Evolutionary conservation across 2,113 vertebrate species (phyloP), one percentile per base, ranked within the genome.

Genomic region (Tetraodon nigroviridis): DNA sequence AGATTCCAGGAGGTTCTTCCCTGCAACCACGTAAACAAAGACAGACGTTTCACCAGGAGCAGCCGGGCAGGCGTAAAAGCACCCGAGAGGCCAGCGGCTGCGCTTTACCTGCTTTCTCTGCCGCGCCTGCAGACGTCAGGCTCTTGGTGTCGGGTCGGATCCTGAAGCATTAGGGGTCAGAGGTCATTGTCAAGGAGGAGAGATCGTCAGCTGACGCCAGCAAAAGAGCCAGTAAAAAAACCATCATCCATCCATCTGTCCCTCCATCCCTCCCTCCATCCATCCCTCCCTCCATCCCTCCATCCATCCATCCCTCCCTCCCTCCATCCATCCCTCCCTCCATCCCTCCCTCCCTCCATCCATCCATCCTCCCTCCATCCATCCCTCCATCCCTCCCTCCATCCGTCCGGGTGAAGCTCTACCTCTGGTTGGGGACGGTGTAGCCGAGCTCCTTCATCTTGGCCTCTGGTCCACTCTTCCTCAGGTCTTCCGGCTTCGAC

Each of bases 371-470:
- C 24, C 24, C 5, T 27, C 32, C 11, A 37, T 37, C 24, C 24
- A 27, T 27, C 24, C 3, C 24, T 5, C n/a, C 27, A 29, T 29
- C 27, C 27, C 4, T 29, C 27, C 29, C 5, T 49, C 8, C 47
- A 45, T 16, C 42, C 42, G 17, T 45, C 18, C 18, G 17, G 40
- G 51, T 27, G 17, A 6, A 8, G 7, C 42, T 16, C 11, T 20
- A 97, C 93, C 93, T 95, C 75, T 94, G 93, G 73, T 95, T 91
- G 0, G 95, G 94, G 74, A 94, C 37, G 41, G 95, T 92, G 88
- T 94, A 95, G 75, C 93, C 92, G 0, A 93, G 95, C 57, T 93
- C 91, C 3, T 94, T 91, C 0, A 54, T 27, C 29, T 67, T 77
- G 27, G 21, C 46, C 0, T 47, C 0, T 10, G 64, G 18, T 11